Evolutionary conservation across 2,797 vertebrate species (phyloP).

Genomic region (Sebastes aleutianus): DNA sequence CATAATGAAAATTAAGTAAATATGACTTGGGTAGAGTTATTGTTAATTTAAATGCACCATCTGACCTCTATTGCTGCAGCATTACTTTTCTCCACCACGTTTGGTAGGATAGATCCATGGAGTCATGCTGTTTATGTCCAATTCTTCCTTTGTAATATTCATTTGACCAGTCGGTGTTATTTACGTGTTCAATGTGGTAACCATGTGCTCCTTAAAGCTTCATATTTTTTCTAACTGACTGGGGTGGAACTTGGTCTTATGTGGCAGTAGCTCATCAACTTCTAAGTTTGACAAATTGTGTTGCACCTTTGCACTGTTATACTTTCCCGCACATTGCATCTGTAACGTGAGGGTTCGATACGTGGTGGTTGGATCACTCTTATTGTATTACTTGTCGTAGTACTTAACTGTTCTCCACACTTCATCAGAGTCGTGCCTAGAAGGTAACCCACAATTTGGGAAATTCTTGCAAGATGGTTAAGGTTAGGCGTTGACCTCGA

Average conservation of each 20-base stretch:
- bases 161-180: not conserved
- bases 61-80: not conserved
- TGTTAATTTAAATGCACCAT: not conserved
- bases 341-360: too few relatives aligned
- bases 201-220: not conserved
- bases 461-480: too few relatives aligned
- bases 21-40: conserved; percentile 22
- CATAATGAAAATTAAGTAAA: not conserved
- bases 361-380: too few relatives aligned
- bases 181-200: not conserved
- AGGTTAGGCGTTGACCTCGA: too few relatives aligned
- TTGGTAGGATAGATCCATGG: not conserved
- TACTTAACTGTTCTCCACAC: too few relatives aligned
- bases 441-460: too few relatives aligned
- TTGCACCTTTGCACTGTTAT: not conserved
- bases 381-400: too few relatives aligned
- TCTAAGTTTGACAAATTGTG: not conserved
- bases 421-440: too few relatives aligned
- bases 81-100: not conserved
- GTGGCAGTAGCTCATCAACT: not conserved
- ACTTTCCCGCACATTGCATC: not conserved
- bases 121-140: not conserved
- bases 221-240: not conserved
- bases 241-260: not conserved
- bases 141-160: not conserved